Evolutionary conservation across 2,113 vertebrate species (phyloP).

Genomic region (Phocoena phocoena): DNA sequence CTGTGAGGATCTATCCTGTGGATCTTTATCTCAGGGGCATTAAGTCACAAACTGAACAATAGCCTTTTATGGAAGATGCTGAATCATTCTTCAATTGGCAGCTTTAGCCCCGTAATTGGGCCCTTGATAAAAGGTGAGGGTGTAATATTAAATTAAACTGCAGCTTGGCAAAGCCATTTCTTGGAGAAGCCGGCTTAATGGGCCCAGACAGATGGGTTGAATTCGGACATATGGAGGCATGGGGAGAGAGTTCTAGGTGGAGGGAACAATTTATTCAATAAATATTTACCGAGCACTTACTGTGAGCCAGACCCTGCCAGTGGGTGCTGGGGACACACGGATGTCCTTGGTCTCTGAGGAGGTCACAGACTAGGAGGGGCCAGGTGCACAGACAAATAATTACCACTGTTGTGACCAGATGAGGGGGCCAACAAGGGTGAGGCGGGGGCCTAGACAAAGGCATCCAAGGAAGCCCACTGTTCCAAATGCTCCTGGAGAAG

Average conservation of each 20-base stretch:
- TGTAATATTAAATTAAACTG: constrained; percentile 56
- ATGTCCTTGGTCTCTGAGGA: constrained; percentile 60
- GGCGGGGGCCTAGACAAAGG: neutral
- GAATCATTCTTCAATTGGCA: constrained; percentile 32
- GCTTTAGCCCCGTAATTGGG: neutral
- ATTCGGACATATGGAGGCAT: constrained; percentile 71
- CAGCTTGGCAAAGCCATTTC: constrained; percentile 44
- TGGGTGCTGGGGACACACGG: constrained; percentile 61
- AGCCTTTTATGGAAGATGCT: constrained; percentile 10
- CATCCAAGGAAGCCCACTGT: neutral
- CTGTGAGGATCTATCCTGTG: neutral
- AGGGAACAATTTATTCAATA: constrained; percentile 62
- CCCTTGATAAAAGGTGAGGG: constrained; percentile 50
- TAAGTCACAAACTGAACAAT: neutral
- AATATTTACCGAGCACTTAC: constrained; percentile 63
- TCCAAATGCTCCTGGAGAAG: neutral
- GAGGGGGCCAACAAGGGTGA: neutral
- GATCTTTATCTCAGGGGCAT: neutral
- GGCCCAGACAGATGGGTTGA: constrained; percentile 67
- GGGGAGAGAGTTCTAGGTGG: constrained; percentile 68
- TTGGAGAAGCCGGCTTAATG: constrained; percentile 60
- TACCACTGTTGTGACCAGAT: neutral
- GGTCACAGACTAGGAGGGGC: constrained; percentile 19
- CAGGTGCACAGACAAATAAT: constrained; percentile 10
- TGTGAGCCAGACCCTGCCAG: constrained; percentile 50